Evolutionary conservation across 2,113 vertebrate genomes (phyloP).

Genomic region (Epinephelus moara): DNA sequence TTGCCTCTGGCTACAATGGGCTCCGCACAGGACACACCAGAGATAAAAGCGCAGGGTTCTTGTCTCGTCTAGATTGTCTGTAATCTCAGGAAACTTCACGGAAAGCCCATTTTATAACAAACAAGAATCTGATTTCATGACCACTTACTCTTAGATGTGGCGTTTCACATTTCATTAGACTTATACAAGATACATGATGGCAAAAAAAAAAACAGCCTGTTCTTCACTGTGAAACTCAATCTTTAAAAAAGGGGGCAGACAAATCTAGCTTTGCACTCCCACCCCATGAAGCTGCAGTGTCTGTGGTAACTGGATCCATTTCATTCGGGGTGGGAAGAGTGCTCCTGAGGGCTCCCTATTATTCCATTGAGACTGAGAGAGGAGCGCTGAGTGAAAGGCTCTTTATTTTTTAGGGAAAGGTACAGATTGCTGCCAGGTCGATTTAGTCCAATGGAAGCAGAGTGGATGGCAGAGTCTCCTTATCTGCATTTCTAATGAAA

Average conservation of each 20-base stretch:
- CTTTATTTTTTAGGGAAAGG: constrained; percentile 49
- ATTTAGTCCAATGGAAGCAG: constrained; percentile 40
- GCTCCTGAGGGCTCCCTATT: constrained; percentile 54
- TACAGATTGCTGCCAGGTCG: constrained; percentile 20
- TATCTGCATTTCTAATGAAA: constrained; percentile 4
- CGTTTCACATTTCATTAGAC: neutral
- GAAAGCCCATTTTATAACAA: neutral
- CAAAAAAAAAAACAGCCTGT: neutral
- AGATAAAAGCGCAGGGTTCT: neutral
- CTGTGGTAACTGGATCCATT: constrained; percentile 63
- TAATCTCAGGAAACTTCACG: neutral
- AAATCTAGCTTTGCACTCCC: constrained; percentile 15
- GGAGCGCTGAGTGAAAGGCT: constrained; percentile 51
- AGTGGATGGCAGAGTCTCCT: neutral
- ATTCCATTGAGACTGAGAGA: constrained; percentile 44
- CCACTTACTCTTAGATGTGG: neutral
- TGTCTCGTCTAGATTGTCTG: neutral
- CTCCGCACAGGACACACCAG: neutral
- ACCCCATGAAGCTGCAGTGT: constrained; percentile 22
- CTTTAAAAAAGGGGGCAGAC: constrained; percentile 1
- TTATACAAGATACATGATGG: neutral
- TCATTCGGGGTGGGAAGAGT: constrained; percentile 45
- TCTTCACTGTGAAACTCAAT: constrained; percentile 35
- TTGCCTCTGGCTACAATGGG: constrained; percentile 50
- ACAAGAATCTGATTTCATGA: neutral